These are phyloP conservation scores for Aricia agestis DNA, from an alignment of 1,140 invertebrate species.

Conservation along the genomic window DNA sequence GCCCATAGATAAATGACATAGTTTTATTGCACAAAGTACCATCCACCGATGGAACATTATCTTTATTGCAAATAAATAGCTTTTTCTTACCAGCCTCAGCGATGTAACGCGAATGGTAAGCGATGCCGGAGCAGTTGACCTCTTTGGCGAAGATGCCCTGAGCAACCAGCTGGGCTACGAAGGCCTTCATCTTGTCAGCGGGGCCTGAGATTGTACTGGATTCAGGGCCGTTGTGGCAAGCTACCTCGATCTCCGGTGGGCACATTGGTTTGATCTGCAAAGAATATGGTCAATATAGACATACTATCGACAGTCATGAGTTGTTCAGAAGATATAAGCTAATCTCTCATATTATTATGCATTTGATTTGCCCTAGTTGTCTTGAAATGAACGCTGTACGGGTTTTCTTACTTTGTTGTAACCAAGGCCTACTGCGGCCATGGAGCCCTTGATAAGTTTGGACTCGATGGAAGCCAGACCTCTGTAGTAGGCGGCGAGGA, in stretches of 20 bases:
- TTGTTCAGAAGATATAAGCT: no score
- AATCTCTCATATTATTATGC: no score
- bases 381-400: no score
- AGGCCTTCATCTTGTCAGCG: constrained; percentile 80
- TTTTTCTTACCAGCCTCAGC: constrained; percentile 77
- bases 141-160: constrained; percentile 89
- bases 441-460: constrained; percentile 85
- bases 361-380: no score
- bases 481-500: constrained; percentile 89
- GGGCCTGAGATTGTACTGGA: constrained; percentile 92
- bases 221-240: constrained; percentile 91
- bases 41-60: no score
- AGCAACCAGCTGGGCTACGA: constrained; percentile 82
- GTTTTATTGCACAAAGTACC: no score
- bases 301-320: no score
- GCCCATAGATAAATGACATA: no score
- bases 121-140: constrained; percentile 88
- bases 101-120: constrained; percentile 91
- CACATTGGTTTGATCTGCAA: constrained; percentile 76
- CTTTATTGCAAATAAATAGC: neutral
- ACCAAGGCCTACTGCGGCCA: constrained; percentile 88
- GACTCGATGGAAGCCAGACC: constrained; percentile 90
- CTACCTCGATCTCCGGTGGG: constrained; percentile 84
- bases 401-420: constrained; percentile 73
- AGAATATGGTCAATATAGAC: neutral